A percentile compares a stretch with the other conserved stretches of the same genome.
phyloP scores from a whole-genome alignment of 2,888 invertebrate species.

The Phragmatobia fuliginosa region DNA sequence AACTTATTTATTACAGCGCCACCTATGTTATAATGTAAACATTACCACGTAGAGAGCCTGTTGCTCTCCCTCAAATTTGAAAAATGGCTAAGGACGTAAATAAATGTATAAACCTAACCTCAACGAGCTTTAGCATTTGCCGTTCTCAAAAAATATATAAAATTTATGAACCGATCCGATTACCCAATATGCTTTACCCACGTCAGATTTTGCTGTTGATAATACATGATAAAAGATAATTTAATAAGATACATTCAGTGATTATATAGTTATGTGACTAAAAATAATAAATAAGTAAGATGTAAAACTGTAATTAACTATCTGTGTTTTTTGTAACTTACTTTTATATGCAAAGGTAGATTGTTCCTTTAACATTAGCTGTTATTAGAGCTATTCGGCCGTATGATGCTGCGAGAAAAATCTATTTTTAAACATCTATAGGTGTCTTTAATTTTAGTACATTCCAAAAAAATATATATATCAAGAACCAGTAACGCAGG shows the following conservation, averaged over 20 bases:
- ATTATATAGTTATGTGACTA: not conserved
- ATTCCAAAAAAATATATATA: slow-evolving; percentile 59
- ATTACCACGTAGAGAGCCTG: not conserved
- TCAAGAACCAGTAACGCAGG: slow-evolving; percentile 49
- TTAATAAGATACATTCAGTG: not conserved
- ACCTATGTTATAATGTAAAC: slow-evolving; percentile 31
- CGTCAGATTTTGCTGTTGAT: slow-evolving; percentile 43
- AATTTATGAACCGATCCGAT: not conserved
- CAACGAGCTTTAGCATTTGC: slow-evolving; percentile 1
- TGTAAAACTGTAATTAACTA: not conserved
- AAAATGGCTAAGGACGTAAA: not conserved
- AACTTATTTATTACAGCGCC: slow-evolving; percentile 36
- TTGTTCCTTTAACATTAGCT: slow-evolving; percentile 28
- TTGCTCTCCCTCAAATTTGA: not conserved
- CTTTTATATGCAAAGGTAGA: slow-evolving; percentile 8
- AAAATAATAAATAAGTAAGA: not conserved
- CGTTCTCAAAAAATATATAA: not conserved
- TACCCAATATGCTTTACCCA: slow-evolving; percentile 30
- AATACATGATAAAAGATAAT: slow-evolving; percentile 11
- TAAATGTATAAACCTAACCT: slow-evolving; percentile 40
- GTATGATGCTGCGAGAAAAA: slow-evolving; percentile 65
- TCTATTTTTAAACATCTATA: slow-evolving; percentile 80
- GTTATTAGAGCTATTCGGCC: slow-evolving; percentile 39
- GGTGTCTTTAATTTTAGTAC: slow-evolving; percentile 77
- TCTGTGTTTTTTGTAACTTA: not conserved